Base-by-base conservation (phyloP, 2,113 vertebrate species). In the Clarias batrachus region DNA sequence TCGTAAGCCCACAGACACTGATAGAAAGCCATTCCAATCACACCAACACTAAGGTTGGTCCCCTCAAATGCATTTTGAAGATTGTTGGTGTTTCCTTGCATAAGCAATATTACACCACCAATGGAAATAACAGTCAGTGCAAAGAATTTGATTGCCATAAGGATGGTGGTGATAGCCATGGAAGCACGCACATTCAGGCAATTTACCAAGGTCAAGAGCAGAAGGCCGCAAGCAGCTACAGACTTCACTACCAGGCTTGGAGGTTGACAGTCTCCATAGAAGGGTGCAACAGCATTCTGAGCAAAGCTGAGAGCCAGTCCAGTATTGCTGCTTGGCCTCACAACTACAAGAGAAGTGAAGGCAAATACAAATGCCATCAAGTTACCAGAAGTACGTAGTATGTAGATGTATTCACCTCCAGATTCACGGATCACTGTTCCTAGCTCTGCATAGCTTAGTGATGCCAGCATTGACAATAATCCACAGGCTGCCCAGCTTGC, bases 361-460 rank as follows among this genome's bases (percentile, higher is more conserved):
- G 94, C 92, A 0, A 95, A 94, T 89, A 97, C 87, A 74, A 97
- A 98, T 83, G 96, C 96, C 11, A 96, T 91, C n/a, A 96, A 90
- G 27, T 96, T 93, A 81, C 97, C 96, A 12, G 96, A 96, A n/a
- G 92, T 97, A 73, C 93, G 90, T 79, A 96, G 89, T 87, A 97
- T 96, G 88, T 97, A 99, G 88, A 96, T 93, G 85, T 98, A 98
- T 37, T 98, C 96, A 21, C 96, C 96, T 0, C 97, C 96, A 0
- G 97, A 97, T 59, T 97, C 94, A 74, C 88, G 91, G 30, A 98
- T 95, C 37, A 96, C 84, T 0, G 96, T 96, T 41, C 96, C 96
- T 83, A 98, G 93, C 83, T 97, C 96, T 60, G 95, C 95, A 0
- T 96, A 97, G 1, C 96, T 96, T 85, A 97, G 92, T 0, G 96